Percentiles rank a stretch among this genome's conserved stretches.
phyloP scores from a whole-genome alignment of 2,113 vertebrate species.

The western clawed frog (Xenopus tropicalis) region UCB_Xtro_10.0 CM004444.2:92483501-92484000 shows the following conservation, averaged over 20 bases:
- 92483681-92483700: constrained; percentile 35
- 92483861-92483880: constrained; percentile 35
- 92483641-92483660: constrained; percentile 27
- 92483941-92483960: constrained; percentile 14
- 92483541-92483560: constrained; percentile 41
- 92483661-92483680: constrained; percentile 31
- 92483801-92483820: constrained; percentile 46
- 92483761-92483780: constrained; percentile 42
- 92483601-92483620: constrained; percentile 36
- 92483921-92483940: constrained; percentile 24
- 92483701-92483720: constrained; percentile 40
- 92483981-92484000: too few relatives aligned
- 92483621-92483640: constrained; percentile 34
- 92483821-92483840: constrained; percentile 42
- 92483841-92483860: constrained; percentile 43
- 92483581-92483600: constrained; percentile 45
- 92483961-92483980: not conserved
- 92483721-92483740: constrained; percentile 44
- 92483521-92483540: not conserved
- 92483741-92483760: constrained; percentile 40
- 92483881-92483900: constrained; percentile 44
- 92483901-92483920: constrained; percentile 41
- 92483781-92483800: constrained; percentile 44
- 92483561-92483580: constrained; percentile 39
- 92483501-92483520: constrained; percentile 13